These are phyloP conservation scores for Crocodylus rhombifer DNA, from an alignment of 2,797 vertebrate genomes.

Conservation along the genomic window DNA sequence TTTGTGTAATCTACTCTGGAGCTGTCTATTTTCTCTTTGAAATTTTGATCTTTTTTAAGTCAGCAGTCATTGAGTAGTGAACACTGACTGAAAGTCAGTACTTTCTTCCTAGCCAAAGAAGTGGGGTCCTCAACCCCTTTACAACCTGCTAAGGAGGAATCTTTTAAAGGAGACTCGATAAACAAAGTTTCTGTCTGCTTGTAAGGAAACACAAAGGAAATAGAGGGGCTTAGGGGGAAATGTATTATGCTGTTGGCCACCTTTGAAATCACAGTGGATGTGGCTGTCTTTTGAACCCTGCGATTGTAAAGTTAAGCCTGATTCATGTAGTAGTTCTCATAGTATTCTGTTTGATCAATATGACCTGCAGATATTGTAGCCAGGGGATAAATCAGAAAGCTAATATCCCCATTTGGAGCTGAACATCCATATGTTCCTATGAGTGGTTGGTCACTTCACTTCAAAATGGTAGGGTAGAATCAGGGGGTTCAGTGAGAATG, in stretches of 20 bases:
- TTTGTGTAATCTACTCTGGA: neutral
- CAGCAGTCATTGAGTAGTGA: accelerated
- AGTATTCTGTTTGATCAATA: neutral
- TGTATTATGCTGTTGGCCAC: neutral
- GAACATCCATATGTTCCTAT: neutral
- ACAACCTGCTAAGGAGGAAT: neutral
- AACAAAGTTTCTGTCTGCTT: neutral
- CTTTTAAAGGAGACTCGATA: neutral
- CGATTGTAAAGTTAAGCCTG: neutral
- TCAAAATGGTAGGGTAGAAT: accelerated
- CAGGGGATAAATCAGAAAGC: neutral
- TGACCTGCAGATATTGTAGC: neutral
- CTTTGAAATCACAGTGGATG: neutral
- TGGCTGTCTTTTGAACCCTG: neutral
- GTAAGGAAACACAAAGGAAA: neutral
- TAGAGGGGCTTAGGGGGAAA: neutral
- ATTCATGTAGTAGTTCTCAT: neutral
- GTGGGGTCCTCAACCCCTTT: neutral
- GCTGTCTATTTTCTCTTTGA: neutral
- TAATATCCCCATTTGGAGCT: neutral
- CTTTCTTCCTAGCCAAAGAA: neutral
- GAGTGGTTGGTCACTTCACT: neutral
- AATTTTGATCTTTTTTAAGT: neutral
- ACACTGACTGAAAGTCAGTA: neutral
- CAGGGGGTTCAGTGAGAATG: neutral